Base-by-base conservation (phyloP, 2,113 vertebrate genomes). In the Uria aalge region DNA sequence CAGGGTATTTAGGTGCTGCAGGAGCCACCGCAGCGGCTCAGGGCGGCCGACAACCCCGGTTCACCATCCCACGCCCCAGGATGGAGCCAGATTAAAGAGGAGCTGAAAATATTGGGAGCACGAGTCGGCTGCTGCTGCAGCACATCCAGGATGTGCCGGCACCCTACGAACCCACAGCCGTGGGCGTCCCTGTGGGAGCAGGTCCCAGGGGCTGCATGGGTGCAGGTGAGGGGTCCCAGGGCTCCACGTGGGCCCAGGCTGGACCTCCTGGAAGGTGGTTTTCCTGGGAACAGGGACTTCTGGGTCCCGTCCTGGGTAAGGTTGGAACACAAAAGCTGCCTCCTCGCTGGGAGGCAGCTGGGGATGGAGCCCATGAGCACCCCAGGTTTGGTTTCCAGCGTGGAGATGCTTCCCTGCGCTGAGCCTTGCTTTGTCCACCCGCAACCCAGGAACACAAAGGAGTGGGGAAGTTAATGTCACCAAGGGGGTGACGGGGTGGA, bases 61-160 rank as follows among this genome's bases (percentile, higher is more conserved):
- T 5, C 13, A 11, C 5, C 1, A 8, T 29, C 71, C 48, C 5
- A 0, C 3, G 0, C 8, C 21, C 60, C 1, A 1, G 36, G 4
- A 8, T 24, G 47, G 45, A 34, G 63, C 45, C 1, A 2, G 82
- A 7, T 14, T 45, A 20, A 7, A 17, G 38, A 22, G 29, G 27
- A 50, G 11, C 15, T 8, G 5, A 47, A 11, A 40, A 53, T 3
- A 1, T 0, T 3, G 47, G 74, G 15, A 36, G 6, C 20, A 12
- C 0, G 18, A n/a, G 16, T 56, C 5, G 12, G 0, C 9, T 7
- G 22, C 38, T 8, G 12, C 67, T 14, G 57, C 64, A 27, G 52
- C 30, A 6, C 24, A 5, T 32, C 9, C 40, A 53, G 50, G 3
- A 4, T 9, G 20, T 7, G 12, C 40, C 30, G 24, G 43, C 53